Evolutionary conservation across 2,888 invertebrate genomes (phyloP).

Genomic region (Linnaemya tessellans): DNA sequence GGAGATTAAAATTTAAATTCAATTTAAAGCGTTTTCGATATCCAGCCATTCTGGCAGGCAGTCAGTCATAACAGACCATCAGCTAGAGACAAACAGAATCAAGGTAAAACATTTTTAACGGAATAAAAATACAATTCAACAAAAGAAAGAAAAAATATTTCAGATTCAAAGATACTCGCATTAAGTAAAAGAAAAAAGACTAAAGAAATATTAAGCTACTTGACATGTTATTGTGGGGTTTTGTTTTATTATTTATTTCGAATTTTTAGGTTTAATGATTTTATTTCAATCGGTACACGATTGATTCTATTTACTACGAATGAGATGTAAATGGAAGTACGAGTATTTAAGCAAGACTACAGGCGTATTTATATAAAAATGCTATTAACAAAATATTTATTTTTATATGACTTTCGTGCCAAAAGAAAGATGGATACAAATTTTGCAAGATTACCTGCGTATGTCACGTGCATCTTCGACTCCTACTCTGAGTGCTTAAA

Average conservation of each 20-base stretch:
- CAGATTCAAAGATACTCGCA: slow-evolving; percentile 18
- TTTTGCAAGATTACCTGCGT: too few relatives aligned
- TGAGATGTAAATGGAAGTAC: neutral
- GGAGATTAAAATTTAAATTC: slow-evolving; percentile 47
- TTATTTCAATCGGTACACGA: slow-evolving; percentile 2
- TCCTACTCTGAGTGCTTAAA: too few relatives aligned
- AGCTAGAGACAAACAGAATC: slow-evolving; percentile 43
- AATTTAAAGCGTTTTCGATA: slow-evolving; percentile 25
- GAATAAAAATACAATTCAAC: slow-evolving; percentile 26
- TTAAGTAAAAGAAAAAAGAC: slow-evolving; percentile 19
- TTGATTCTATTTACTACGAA: neutral
- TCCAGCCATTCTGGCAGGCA: slow-evolving; percentile 10
- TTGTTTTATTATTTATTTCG: neutral
- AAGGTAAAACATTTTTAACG: slow-evolving; percentile 27
- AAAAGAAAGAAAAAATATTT: slow-evolving; percentile 25
- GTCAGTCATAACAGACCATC: slow-evolving; percentile 15
- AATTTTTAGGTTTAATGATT: slow-evolving; percentile 17
- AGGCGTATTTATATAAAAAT: neutral
- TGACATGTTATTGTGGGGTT: slow-evolving; percentile 57
- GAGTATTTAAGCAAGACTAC: slow-evolving; percentile 14
- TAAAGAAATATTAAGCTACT: slow-evolving; percentile 43
- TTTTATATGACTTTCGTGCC: neutral
- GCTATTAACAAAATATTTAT: neutral
- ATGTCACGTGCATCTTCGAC: too few relatives aligned
- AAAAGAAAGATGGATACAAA: neutral